These are phyloP conservation scores for Xenopus laevis DNA, from an alignment of 2,113 vertebrate species.

Conservation along the genomic window DNA sequence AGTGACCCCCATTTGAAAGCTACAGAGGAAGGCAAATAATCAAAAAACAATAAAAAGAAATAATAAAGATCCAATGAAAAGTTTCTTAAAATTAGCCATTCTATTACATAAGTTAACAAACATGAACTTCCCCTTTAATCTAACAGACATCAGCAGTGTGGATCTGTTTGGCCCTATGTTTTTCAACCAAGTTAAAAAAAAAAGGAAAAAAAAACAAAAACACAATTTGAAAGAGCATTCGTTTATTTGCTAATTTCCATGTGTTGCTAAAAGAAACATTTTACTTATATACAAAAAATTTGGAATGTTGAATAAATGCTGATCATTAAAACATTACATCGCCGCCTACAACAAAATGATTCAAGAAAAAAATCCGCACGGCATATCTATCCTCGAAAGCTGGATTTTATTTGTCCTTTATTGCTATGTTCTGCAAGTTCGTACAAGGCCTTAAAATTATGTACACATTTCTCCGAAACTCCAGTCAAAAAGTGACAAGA, in stretches of 20 bases:
- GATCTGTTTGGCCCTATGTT: no score
- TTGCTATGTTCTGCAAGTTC: constrained; percentile 77
- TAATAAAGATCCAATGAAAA: no score
- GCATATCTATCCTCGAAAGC: constrained; percentile 62
- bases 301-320: constrained; percentile 89
- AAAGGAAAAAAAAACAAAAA: constrained; percentile 48
- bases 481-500: constrained; percentile 69
- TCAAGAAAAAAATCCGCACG: constrained; percentile 64
- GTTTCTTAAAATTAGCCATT: no score
- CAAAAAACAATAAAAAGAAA: no score
- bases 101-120: no score
- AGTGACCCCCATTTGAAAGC: no score
- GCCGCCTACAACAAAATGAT: constrained; percentile 66
- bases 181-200: no score
- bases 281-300: constrained; percentile 89
- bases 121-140: no score
- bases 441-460: constrained; percentile 74
- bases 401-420: constrained; percentile 73
- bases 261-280: constrained; percentile 85
- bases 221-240: constrained; percentile 78
- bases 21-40: no score
- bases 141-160: no score
- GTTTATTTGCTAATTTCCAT: constrained; percentile 85
- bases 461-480: constrained; percentile 70
- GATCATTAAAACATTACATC: constrained; percentile 68